A percentile compares a stretch with the other conserved stretches of the same genome.
phyloP scores from a whole-genome alignment of 2,113 vertebrate genomes.

The Natator depressus region DNA sequence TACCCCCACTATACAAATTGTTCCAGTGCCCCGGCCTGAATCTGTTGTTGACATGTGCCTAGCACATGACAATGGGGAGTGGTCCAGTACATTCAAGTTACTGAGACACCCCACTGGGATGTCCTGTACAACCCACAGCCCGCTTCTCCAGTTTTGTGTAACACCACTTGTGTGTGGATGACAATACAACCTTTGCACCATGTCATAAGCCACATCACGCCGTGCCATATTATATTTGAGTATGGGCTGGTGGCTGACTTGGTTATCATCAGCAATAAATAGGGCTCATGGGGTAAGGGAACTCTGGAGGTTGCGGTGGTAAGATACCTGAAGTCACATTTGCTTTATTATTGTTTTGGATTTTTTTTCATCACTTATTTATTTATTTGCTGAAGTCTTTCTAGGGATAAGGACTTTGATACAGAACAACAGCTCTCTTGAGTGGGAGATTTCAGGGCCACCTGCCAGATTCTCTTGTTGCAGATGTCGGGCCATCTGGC shows the following conservation, averaged over 20 bases:
- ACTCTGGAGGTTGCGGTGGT: neutral
- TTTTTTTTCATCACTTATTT: conserved; percentile 49
- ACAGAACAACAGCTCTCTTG: conserved; percentile 69
- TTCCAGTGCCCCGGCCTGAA: too few relatives aligned
- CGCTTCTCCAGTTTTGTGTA: neutral
- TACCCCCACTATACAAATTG: too few relatives aligned
- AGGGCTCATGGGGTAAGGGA: neutral
- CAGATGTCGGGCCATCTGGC: conserved; percentile 75
- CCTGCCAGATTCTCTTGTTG: conserved; percentile 70
- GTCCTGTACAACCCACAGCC: neutral
- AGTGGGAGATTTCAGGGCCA: conserved; percentile 72
- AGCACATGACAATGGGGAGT: neutral
- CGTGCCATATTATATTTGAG: conserved; percentile 5
- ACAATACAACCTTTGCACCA: conserved; percentile 27
- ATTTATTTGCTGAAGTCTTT: conserved; percentile 62
- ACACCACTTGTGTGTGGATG: neutral
- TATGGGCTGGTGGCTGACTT: neutral
- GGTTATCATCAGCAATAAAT: conserved; percentile 31
- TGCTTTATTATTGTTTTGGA: conserved; percentile 24
- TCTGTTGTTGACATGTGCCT: neutral
- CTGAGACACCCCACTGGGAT: neutral
- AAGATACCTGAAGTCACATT: conserved; percentile 37
- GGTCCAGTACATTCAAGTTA: neutral
- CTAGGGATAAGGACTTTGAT: conserved; percentile 63
- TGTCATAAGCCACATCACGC: neutral